Percentiles rank a stretch among this genome's conserved stretches.
Evolutionary conservation across 2,113 vertebrate genomes (phyloP).

Genomic region (Nyctibius bracteatus): DNA sequence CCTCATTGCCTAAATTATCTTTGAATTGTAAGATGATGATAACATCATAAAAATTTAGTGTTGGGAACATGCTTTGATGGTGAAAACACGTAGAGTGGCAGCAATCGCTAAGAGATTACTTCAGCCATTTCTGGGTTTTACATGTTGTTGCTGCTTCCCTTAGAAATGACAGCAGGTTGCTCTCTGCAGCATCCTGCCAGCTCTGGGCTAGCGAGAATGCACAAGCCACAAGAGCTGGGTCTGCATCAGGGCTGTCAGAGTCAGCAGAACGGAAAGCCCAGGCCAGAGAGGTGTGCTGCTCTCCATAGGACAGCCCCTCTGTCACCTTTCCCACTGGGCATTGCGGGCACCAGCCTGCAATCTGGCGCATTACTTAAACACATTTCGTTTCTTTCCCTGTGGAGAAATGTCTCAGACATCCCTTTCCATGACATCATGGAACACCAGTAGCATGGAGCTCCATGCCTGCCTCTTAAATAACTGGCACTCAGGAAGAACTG

Average conservation of each 20-base stretch:
- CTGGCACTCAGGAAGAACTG: neutral
- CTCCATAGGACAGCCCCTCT: neutral
- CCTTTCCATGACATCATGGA: neutral
- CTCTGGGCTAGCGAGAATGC: neutral
- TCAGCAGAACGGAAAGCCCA: neutral
- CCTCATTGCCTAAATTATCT: neutral
- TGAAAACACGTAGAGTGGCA: neutral
- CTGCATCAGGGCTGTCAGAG: neutral
- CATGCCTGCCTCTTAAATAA: neutral
- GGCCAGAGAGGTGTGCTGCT: neutral
- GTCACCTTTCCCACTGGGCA: neutral
- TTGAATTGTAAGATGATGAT: neutral
- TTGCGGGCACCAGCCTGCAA: neutral
- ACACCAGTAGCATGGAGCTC: neutral
- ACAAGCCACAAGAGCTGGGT: neutral
- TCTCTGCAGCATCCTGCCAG: neutral
- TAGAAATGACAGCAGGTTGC: neutral
- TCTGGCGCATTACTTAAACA: neutral
- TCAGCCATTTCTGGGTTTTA: neutral
- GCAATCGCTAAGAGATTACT: neutral
- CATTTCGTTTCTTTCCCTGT: neutral
- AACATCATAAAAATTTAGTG: neutral
- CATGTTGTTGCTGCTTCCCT: neutral
- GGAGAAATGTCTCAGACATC: neutral
- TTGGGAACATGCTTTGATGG: neutral